These are phyloP conservation scores for Beris chalybata DNA, from an alignment of 2,888 invertebrate species.

Conservation along the genomic window DNA sequence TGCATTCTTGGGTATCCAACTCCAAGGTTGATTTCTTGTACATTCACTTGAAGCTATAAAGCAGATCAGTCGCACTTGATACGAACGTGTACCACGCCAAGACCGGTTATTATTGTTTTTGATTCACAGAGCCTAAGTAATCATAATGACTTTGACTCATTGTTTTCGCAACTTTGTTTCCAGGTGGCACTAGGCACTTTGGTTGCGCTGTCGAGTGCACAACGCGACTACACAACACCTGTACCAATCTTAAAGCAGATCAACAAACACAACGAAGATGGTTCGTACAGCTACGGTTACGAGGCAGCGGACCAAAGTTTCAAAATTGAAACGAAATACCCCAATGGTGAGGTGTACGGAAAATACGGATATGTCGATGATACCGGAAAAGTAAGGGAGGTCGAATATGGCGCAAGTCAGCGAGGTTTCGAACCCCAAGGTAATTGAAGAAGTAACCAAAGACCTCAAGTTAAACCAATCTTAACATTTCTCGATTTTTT, in stretches of 20 bases:
- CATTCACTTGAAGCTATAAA: slow-evolving; percentile 15
- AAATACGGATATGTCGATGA: slow-evolving; percentile 90
- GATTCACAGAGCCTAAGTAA: neutral
- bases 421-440: slow-evolving; percentile 83
- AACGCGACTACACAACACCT: slow-evolving; percentile 68
- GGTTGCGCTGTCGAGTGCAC: slow-evolving; percentile 49
- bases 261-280: slow-evolving; percentile 83
- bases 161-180: neutral
- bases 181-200: slow-evolving; percentile 21
- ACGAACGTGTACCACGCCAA: slow-evolving; percentile 10
- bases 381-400: slow-evolving; percentile 71
- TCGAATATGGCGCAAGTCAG: slow-evolving; percentile 82
- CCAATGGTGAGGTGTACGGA: slow-evolving; percentile 81
- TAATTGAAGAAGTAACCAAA: slow-evolving; percentile 42
- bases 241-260: slow-evolving; percentile 82
- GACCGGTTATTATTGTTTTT: slow-evolving; percentile 11
- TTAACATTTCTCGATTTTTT: slow-evolving; percentile 40
- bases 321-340: slow-evolving; percentile 85
- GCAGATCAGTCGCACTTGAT: slow-evolving; percentile 13
- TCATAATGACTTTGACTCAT: neutral
- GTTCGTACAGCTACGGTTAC: slow-evolving; percentile 86
- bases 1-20: slow-evolving; percentile 9
- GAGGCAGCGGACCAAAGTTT: slow-evolving; percentile 85
- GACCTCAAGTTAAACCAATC: neutral
- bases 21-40: slow-evolving; percentile 18